Evolutionary conservation across 1,140 invertebrate species (phyloP), one percentile per base, ranked within the genome.

Genomic region (Drosophila equinoxialis): DNA sequence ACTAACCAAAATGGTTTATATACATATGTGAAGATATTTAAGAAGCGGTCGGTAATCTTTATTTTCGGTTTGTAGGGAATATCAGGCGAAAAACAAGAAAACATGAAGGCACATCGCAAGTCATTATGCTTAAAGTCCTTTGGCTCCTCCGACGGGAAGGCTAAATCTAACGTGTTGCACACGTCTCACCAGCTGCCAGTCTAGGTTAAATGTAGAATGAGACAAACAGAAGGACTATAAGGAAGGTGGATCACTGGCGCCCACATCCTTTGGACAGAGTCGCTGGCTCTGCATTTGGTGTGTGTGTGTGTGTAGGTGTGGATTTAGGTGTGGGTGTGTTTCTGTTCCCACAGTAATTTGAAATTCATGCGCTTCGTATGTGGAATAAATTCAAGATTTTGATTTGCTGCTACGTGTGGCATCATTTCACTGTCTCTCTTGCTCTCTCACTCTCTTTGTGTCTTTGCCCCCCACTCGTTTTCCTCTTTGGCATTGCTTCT

Each of bases 281-380:
- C 33, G 26, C 30, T 35, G 55, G 30, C 55, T 58, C 30, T 58
- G 57, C 42, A 30, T 41, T 75, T 26, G 57, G n/a, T 39, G 14
- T 35, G 33, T 39, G 45, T 62, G 13, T 51, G 26, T 60, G n/a
- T 45, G 57, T 68, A 57, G 71, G 55, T 59, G 42, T 65, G 45
- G 13, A 5, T 65, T 45, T 63, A 55, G 65, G 57, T 61, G 39
- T 41, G 51, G 62, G 59, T 63, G 51, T 69, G 45, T 77, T 41
- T 51, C 30, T 71, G 70, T 90, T 90, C 83, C 66, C 87, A 90
- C 89, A 90, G 87, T 90, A 90, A 90, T 90, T 90, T 90, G 87
- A 90, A 90, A 90, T 90, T 90, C 87, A 90, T 90, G 89, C 89
- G 87, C 80, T 90, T 90, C 81, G 87, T 89, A 90, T 90, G 87